A percentile compares a stretch with the other conserved stretches of the same genome.
Evolutionary conservation across 2,888 invertebrate species (phyloP).

Genomic region (Acronicta alni): DNA sequence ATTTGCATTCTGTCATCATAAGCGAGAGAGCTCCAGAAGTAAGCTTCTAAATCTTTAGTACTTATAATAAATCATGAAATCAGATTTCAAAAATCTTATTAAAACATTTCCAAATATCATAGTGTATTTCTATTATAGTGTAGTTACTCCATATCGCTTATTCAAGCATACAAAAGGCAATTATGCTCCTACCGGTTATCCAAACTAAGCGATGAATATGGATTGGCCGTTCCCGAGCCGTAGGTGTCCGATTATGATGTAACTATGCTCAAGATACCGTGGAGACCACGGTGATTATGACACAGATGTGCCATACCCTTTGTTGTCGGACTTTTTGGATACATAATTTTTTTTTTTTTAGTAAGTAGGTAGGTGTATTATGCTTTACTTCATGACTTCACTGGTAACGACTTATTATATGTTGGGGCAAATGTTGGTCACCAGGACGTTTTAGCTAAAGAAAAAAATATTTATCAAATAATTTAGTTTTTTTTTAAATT

Average conservation of each 20-base stretch:
- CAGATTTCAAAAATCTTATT: background rate
- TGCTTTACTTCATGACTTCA: too few relatives aligned
- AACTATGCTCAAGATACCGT: conserved; percentile 58
- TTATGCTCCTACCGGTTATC: conserved; percentile 73
- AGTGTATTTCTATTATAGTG: background rate
- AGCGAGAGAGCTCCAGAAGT: too few relatives aligned
- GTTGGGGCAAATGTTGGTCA: too few relatives aligned
- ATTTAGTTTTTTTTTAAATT: too few relatives aligned
- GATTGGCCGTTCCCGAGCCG: conserved; percentile 66
- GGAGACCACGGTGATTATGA: conserved; percentile 27
- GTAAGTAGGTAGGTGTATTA: too few relatives aligned
- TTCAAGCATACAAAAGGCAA: conserved; percentile 63
- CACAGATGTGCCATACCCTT: conserved; percentile 41
- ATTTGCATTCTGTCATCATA: too few relatives aligned
- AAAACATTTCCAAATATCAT: conserved; percentile 28
- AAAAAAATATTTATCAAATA: too few relatives aligned
- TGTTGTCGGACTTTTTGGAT: background rate
- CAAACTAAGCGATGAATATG: conserved; percentile 78
- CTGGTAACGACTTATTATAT: too few relatives aligned
- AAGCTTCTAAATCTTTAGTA: too few relatives aligned
- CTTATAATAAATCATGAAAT: too few relatives aligned
- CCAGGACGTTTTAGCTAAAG: too few relatives aligned
- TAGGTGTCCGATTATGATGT: conserved; percentile 80
- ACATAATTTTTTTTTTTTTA: too few relatives aligned
- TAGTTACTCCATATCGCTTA: conserved; percentile 26